These are phyloP conservation scores for Protomyctophum bolini DNA, from an alignment of 2,113 vertebrate genomes.

Conservation along the genomic window DNA sequence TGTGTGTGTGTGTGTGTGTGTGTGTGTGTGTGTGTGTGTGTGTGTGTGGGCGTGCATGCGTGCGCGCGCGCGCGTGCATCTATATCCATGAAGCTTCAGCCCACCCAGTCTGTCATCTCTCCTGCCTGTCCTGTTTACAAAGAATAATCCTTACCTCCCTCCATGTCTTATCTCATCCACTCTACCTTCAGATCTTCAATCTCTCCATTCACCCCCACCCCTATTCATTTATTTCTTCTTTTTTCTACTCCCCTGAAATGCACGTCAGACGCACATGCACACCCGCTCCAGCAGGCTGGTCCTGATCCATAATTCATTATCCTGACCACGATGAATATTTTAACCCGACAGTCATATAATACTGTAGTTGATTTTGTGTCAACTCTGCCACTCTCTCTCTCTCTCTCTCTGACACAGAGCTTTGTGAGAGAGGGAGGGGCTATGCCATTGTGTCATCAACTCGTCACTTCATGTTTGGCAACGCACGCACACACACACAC, in stretches of 20 bases:
- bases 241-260: slow-evolving; percentile 13
- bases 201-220: slow-evolving; percentile 27
- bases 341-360: slow-evolving; percentile 62
- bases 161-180: slow-evolving; percentile 33
- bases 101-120: too few relatives aligned
- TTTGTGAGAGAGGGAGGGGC: background rate
- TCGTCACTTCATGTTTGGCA: background rate
- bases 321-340: slow-evolving; percentile 67
- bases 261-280: slow-evolving; percentile 46
- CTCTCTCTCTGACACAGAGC: background rate
- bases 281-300: slow-evolving; percentile 49
- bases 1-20: too few relatives aligned
- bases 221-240: slow-evolving; percentile 14
- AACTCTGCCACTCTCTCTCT: slow-evolving; percentile 48
- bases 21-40: too few relatives aligned
- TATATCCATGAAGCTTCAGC: too few relatives aligned
- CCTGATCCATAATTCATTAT: slow-evolving; percentile 63
- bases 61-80: too few relatives aligned
- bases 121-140: too few relatives aligned
- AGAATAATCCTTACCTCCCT: slow-evolving; percentile 26
- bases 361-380: slow-evolving; percentile 56
- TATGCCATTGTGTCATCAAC: background rate
- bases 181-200: slow-evolving; percentile 32
- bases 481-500: slow-evolving; percentile 18
- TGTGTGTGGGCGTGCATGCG: too few relatives aligned